Conservation (phyloP, 2,797 vertebrate species). For the Crenichthys baileyi region DNA sequence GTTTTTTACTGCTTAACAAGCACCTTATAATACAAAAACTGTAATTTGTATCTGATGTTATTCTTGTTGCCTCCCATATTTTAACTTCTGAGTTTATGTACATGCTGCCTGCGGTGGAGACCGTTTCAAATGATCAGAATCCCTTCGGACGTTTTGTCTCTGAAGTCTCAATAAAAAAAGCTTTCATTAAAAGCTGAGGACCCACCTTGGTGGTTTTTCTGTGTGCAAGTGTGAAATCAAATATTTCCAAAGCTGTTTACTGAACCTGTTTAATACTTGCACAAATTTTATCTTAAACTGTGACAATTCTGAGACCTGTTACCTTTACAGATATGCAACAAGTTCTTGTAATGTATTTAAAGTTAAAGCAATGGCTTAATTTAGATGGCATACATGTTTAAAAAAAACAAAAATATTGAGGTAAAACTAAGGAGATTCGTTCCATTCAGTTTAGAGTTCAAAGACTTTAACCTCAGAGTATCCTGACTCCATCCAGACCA, state of each 20-base stretch:
- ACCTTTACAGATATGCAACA: not conserved
- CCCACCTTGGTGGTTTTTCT: too few species aligned
- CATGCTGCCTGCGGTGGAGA: not conserved
- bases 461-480: not conserved
- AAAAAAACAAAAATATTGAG: not conserved
- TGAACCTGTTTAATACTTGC: not conserved
- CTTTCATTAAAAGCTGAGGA: too few species aligned
- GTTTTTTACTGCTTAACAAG: slow-evolving; percentile 17
- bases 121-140: not conserved
- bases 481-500: not conserved
- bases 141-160: too few species aligned
- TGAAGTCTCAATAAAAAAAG: too few species aligned
- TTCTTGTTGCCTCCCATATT: not conserved
- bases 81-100: not conserved
- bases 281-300: not conserved
- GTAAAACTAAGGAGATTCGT: not conserved
- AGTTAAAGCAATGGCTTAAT: slow-evolving; percentile 53
- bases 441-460: not conserved
- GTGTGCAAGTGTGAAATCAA: not conserved
- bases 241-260: not conserved
- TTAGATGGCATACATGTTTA: slow-evolving; percentile 16
- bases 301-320: not conserved
- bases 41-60: not conserved
- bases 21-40: slow-evolving; percentile 39
- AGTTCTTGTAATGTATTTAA: not conserved